Evolutionary conservation across 2,888 invertebrate species (phyloP), one percentile per base, ranked within the genome.

Genomic region (Formica aserva): DNA sequence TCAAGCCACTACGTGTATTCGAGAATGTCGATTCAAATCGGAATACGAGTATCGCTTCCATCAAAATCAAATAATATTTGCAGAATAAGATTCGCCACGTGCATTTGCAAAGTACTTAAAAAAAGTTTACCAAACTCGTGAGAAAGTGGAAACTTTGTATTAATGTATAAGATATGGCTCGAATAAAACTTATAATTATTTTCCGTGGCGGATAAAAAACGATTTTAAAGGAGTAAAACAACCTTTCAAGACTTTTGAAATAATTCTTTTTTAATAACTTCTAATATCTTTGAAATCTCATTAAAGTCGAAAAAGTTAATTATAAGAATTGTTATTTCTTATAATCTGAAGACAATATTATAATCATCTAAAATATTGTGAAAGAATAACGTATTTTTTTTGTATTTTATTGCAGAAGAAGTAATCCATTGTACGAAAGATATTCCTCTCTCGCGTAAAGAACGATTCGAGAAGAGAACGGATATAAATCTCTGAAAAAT

Each of bases 61-160:
- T 45, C n/a, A 32, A 57, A 41, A 41, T 67, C 41, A n/a, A 35
- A 5, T 8, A 1, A 55, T 52, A 9, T 66, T 9, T 15, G 29
- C n/a, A 57, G 29, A 67, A 57, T 15, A 13, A 65, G 52, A 52
- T 76, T 35, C 5, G 8, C 18, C 35, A 29, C 29, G 32, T 26
- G 13, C 41, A n/a, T 76, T 65, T 52, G 35, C 45, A 18, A 15
- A 66, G 15, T 45, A 35, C 62, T 35, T 63, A 13, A 11, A 48
- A 48, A 18, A 8, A 76, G 45, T 45, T 63, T 35, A 6, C 22
- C 41, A n/a, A 75, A 62, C 11, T 75, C n/a, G 60, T 62, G 15
- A 26, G 57, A 57, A 57, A 57, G 41, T 57, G 18, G 48, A 55
- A 62, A 74, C n/a, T 75, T 62, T 11, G 41, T 62, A 26, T 15